phyloP scores from a whole-genome alignment of 2,888 invertebrate species.

The Amblyjoppa fuscipennis region DNA sequence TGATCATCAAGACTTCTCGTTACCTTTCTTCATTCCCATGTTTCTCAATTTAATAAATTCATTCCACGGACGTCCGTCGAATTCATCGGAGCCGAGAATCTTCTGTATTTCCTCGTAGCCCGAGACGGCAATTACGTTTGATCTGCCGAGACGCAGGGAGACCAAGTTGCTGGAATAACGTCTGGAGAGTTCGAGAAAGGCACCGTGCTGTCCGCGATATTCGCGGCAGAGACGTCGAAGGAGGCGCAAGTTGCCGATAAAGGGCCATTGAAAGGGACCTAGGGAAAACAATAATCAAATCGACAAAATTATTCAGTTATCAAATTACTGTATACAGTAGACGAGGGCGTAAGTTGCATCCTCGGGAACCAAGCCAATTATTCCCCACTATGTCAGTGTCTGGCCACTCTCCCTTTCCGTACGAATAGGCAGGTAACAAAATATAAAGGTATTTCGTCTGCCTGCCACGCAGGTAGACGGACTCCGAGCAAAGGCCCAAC shows the following conservation, averaged over 20 bases:
- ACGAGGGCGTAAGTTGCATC: neutral
- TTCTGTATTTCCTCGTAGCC: slow-evolving; percentile 86
- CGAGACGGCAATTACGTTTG: slow-evolving; percentile 85
- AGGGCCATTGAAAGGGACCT: slow-evolving; percentile 82
- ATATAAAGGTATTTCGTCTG: too few relatives aligned
- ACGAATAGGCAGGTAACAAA: too few relatives aligned
- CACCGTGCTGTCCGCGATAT: slow-evolving; percentile 78
- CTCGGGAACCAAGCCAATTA: too few relatives aligned
- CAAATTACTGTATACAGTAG: neutral
- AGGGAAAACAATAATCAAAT: neutral
- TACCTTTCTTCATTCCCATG: slow-evolving; percentile 88
- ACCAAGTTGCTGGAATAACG: slow-evolving; percentile 77
- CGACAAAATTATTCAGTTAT: neutral
- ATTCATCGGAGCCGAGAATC: slow-evolving; percentile 87
- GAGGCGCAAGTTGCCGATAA: slow-evolving; percentile 76
- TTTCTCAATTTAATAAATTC: slow-evolving; percentile 88
- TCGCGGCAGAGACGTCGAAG: slow-evolving; percentile 72
- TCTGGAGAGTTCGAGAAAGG: slow-evolving; percentile 76
- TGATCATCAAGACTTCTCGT: neutral
- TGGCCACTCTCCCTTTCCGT: too few relatives aligned
- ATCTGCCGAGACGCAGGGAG: slow-evolving; percentile 74
- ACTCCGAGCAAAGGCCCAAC: too few relatives aligned
- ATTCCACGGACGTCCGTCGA: slow-evolving; percentile 89
- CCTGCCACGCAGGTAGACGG: too few relatives aligned
- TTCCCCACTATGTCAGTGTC: too few relatives aligned